A percentile compares a stretch with the other conserved stretches of the same genome.
These are phyloP conservation scores for Listrodromus nycthemerus DNA, from an alignment of 2,888 invertebrate species.

Conservation along the genomic window DNA sequence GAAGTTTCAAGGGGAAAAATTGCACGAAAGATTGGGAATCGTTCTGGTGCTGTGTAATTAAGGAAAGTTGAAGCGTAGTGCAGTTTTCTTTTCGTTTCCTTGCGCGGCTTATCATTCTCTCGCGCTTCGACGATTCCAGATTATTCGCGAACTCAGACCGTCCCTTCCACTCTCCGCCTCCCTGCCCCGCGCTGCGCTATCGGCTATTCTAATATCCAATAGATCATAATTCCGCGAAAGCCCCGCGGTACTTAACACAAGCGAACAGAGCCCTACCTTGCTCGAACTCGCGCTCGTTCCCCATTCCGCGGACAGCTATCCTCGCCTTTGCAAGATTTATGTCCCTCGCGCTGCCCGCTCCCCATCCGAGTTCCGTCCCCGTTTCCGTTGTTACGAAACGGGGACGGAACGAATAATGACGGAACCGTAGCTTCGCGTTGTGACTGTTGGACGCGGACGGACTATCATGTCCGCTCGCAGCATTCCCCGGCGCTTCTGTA, in stretches of 20 bases:
- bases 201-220: conserved; percentile 59
- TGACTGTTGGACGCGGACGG: conserved; percentile 14
- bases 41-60: conserved; percentile 53
- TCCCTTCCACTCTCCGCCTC: conserved; percentile 5
- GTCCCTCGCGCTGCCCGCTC: conserved; percentile 15
- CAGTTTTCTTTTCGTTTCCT: conserved; percentile 50
- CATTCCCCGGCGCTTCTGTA: conserved; percentile 7
- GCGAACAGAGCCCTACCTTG: conserved; percentile 22
- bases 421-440: conserved; percentile 65
- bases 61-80: conserved; percentile 56
- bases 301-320: conserved; percentile 33
- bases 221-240: conserved; percentile 66
- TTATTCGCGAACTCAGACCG: conserved; percentile 8
- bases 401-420: no score
- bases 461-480: not conserved
- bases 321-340: conserved; percentile 72
- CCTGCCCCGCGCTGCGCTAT: not conserved
- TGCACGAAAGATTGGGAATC: conserved; percentile 54
- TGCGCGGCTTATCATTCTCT: conserved; percentile 61
- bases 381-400: conserved; percentile 58
- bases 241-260: conserved; percentile 70
- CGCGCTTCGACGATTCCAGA: conserved; percentile 59
- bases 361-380: conserved; percentile 26
- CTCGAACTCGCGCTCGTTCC: conserved; percentile 32
- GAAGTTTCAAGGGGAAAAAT: conserved; percentile 24